Evolutionary conservation across 2,113 vertebrate genomes (phyloP).

Genomic region (Tachysurus fulvidraco): DNA sequence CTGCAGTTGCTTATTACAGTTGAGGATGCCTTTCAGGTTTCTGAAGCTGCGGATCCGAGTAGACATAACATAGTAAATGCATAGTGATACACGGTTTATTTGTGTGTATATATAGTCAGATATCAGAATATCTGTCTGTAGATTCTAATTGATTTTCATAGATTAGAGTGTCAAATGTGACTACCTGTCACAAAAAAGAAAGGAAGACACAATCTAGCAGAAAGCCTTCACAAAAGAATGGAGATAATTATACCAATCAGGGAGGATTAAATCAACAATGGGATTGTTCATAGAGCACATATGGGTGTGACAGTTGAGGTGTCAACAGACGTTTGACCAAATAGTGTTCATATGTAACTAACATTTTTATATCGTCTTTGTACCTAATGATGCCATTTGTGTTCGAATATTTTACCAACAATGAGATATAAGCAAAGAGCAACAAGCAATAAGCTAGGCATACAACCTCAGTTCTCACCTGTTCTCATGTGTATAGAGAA

Average conservation of each 20-base stretch:
- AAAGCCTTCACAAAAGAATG: neutral
- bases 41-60: neutral
- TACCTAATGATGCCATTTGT: neutral
- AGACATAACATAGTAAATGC: neutral
- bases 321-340: neutral
- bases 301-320: neutral
- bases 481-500: neutral
- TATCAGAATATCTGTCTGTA: neutral
- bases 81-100: neutral
- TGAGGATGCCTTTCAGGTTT: neutral
- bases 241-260: neutral
- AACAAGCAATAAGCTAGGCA: neutral
- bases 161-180: neutral
- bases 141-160: neutral
- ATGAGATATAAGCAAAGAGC: neutral
- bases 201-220: neutral
- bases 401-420: neutral
- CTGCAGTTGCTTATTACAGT: conserved; percentile 25
- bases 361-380: neutral
- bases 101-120: neutral
- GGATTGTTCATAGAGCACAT: neutral
- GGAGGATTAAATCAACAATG: neutral
- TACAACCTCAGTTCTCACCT: neutral
- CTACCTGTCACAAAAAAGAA: neutral
- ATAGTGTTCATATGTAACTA: neutral